Evolutionary conservation across 2,888 invertebrate species (phyloP).

Genomic region (Rhagonycha lutea): DNA sequence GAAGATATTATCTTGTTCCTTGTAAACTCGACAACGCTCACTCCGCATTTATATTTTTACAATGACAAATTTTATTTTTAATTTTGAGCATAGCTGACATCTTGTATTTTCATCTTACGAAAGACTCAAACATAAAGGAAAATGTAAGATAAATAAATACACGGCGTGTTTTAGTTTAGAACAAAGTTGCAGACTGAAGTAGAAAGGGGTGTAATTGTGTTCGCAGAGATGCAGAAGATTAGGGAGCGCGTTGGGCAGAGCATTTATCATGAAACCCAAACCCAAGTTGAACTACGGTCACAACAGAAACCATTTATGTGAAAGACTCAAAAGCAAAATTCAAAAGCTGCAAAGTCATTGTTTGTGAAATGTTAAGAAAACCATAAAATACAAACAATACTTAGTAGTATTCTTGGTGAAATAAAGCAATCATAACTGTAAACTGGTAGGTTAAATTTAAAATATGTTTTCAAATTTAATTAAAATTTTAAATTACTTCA

Average conservation of each 20-base stretch:
- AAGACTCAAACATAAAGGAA: slow-evolving; percentile 38
- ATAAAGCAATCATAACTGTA: background rate
- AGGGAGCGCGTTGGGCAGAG: slow-evolving; percentile 53
- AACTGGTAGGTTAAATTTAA: background rate
- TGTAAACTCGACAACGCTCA: slow-evolving; percentile 1
- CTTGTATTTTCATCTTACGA: background rate
- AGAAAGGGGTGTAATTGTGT: slow-evolving; percentile 51
- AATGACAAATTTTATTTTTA: slow-evolving; percentile 33
- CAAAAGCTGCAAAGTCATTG: background rate
- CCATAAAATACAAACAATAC: background rate
- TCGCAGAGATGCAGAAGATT: slow-evolving; percentile 55
- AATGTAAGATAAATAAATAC: slow-evolving; percentile 54
- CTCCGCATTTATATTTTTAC: slow-evolving; percentile 8
- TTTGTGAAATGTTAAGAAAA: background rate
- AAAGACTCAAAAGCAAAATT: slow-evolving; percentile 22
- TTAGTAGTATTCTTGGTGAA: background rate
- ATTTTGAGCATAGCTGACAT: background rate
- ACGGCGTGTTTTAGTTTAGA: slow-evolving; percentile 47
- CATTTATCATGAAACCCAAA: slow-evolving; percentile 55
- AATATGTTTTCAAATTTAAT: background rate
- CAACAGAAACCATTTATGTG: slow-evolving; percentile 42
- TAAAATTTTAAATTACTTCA: background rate
- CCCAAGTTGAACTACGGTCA: slow-evolving; percentile 46
- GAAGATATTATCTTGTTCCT: background rate
- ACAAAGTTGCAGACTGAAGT: slow-evolving; percentile 31